Base-by-base conservation (phyloP, 2,113 vertebrate genomes). In the Illadopsis cleaveri region DNA sequence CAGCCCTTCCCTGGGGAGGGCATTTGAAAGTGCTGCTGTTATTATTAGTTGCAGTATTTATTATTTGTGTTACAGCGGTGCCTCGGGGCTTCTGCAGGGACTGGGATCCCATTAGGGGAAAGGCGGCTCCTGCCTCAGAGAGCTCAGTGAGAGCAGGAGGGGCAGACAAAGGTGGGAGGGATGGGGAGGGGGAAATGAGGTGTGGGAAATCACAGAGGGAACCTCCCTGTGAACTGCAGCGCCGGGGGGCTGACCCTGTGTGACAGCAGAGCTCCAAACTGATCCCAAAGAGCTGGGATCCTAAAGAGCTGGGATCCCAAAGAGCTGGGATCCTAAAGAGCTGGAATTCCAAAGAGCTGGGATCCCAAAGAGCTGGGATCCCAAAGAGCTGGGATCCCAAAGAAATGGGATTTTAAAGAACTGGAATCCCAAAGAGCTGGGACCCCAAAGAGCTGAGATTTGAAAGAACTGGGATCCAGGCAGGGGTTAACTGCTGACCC, bases 11-110 rank as follows among this genome's bases (percentile, higher is more conserved):
- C n/a, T n/a, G n/a, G n/a, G n/a, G n/a, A n/a, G n/a, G n/a, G n/a
- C n/a, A n/a, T n/a, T n/a, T n/a, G n/a, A n/a, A n/a, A n/a, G n/a
- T n/a, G n/a, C n/a, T n/a, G n/a, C n/a, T n/a, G n/a, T n/a, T n/a
- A n/a, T n/a, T n/a, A n/a, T n/a, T n/a, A n/a, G n/a, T n/a, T n/a
- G n/a, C n/a, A n/a, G n/a, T n/a, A n/a, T n/a, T n/a, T n/a, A n/a
- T n/a, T n/a, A n/a, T n/a, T n/a, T n/a, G 88, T 85, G 53, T 90
- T 94, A 77, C 10, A 92, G 93, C 11, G 0, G 47, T 21, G 75
- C 93, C 94, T 88, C 9, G 93, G 93, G 93, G 87, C 75, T 78
- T 47, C 91, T 91, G 5, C 83, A 40, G 83, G 72, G 86, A 16
- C 66, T 33, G 33, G 75, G 88, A 85, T 82, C 89, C 53, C 53